phyloP scores from a whole-genome alignment of 2,113 vertebrate species.

The Gopherus flavomarginatus region DNA sequence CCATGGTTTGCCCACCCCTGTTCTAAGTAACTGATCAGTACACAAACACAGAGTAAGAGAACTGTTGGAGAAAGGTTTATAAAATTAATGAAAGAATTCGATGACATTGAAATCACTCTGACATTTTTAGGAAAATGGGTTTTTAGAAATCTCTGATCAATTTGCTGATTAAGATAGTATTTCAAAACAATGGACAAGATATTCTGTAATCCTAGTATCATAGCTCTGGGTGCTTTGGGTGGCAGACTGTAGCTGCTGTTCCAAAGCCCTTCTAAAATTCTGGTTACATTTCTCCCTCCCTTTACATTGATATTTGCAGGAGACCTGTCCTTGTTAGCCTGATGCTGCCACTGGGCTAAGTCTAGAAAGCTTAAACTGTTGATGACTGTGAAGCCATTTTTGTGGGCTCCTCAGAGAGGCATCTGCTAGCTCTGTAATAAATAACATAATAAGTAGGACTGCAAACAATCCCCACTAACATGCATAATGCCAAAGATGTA shows the following conservation, averaged over 20 bases:
- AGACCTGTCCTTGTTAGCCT: neutral
- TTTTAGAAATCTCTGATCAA: neutral
- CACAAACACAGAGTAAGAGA: neutral
- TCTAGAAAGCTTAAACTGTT: neutral
- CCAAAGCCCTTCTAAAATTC: neutral
- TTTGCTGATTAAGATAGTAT: neutral
- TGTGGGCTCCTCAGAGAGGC: neutral
- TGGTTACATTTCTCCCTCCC: neutral
- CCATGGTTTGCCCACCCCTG: too few species aligned
- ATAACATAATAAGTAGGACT: fast-evolving
- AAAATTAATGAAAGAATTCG: neutral
- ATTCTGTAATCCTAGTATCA: neutral
- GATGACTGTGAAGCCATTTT: neutral
- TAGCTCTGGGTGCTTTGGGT: fast-evolving
- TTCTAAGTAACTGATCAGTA: neutral
- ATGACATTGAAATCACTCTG: neutral
- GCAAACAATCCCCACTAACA: neutral
- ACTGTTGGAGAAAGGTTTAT: neutral
- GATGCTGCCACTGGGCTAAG: neutral
- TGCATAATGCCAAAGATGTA: neutral
- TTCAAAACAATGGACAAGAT: neutral
- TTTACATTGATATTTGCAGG: neutral
- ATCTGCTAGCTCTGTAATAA: neutral
- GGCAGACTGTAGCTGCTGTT: neutral
- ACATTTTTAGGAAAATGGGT: neutral